phyloP scores from a whole-genome alignment of 2,113 vertebrate species.

The Heterochromis multidens region DNA sequence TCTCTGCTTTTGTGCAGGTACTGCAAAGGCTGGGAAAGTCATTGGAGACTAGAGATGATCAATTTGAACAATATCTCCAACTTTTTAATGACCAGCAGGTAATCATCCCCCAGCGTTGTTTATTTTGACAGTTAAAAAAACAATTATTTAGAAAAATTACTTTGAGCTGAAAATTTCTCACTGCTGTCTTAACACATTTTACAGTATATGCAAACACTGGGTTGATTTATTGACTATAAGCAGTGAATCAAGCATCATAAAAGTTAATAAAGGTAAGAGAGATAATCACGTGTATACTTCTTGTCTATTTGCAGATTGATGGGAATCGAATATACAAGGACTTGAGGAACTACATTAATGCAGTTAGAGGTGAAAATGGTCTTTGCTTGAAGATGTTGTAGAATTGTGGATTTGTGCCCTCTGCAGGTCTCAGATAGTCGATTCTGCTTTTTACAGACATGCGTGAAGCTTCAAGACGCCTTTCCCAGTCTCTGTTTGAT shows the following conservation, averaged over 20 bases:
- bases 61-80: conserved; percentile 81
- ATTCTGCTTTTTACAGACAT: conserved; percentile 77
- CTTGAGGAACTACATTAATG: conserved; percentile 83
- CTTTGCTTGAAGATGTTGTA: not conserved
- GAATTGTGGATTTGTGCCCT: not conserved
- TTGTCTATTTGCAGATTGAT: conserved; percentile 78
- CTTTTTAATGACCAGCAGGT: conserved; percentile 91
- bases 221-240: not conserved
- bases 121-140: not conserved
- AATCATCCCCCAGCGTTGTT: not conserved
- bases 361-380: conserved; percentile 82
- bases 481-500: conserved; percentile 87
- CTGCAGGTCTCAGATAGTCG: not conserved
- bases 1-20: conserved; percentile 75
- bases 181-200: not conserved
- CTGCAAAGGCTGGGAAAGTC: conserved; percentile 90
- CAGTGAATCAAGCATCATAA: not conserved
- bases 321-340: conserved; percentile 88
- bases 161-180: not conserved
- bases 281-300: not conserved
- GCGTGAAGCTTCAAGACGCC: conserved; percentile 87
- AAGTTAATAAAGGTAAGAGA: not conserved
- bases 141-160: not conserved
- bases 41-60: conserved; percentile 87
- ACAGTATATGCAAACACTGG: not conserved